Evolutionary conservation across 2,797 vertebrate genomes (phyloP).

Genomic region (Sciaenops ocellatus): DNA sequence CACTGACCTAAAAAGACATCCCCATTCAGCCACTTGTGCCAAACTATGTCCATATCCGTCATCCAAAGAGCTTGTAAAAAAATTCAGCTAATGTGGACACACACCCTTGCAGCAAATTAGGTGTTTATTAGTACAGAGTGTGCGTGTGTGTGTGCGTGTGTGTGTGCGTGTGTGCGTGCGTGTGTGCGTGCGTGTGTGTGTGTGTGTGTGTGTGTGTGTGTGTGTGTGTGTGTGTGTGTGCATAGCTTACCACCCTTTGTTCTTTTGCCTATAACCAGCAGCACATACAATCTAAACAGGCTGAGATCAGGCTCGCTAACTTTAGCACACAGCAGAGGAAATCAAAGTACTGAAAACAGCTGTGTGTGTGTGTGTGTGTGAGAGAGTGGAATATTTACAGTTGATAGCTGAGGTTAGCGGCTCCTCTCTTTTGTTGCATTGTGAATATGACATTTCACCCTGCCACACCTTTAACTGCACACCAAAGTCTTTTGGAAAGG

Average conservation of each 20-base stretch:
- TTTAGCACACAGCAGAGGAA: slow-evolving; percentile 30
- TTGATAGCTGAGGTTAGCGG: slow-evolving; percentile 5
- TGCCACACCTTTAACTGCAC: slow-evolving; percentile 1
- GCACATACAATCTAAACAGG: slow-evolving; percentile 5
- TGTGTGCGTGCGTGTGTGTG: background rate
- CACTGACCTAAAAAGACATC: background rate
- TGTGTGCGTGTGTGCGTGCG: too few relatives aligned
- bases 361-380: slow-evolving; percentile 19
- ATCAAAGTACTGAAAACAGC: slow-evolving; percentile 25
- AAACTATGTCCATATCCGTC: background rate
- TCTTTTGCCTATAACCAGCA: slow-evolving; percentile 15
- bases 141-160: background rate
- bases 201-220: background rate
- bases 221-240: background rate
- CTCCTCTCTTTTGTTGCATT: background rate
- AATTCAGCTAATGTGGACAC: background rate
- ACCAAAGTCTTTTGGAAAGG: too few relatives aligned
- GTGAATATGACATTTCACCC: background rate
- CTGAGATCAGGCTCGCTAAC: slow-evolving; percentile 53
- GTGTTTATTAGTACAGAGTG: background rate
- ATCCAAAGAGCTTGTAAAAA: background rate
- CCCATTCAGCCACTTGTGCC: background rate
- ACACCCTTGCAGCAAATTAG: slow-evolving; percentile 18
- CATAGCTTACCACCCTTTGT: background rate
- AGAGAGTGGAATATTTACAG: background rate